Base-by-base conservation (phyloP, 2,113 vertebrate species). In the Ptychochromis oligacanthus region DNA sequence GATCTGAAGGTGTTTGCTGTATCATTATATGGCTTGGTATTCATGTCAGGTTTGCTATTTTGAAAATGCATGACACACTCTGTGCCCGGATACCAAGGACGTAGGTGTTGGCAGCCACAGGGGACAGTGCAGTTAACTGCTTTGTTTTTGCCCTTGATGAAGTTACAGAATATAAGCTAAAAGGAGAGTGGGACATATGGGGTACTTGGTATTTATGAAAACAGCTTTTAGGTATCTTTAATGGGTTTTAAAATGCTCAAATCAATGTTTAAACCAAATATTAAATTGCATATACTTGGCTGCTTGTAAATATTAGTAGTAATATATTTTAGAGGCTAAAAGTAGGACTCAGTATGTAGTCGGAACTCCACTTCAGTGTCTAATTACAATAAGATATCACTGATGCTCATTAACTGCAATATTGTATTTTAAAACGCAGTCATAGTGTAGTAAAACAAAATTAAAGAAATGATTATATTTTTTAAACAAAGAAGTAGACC, bases 41-140 rank as follows among this genome's bases (percentile, higher is more conserved):
- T 94, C 92, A 89, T 83, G 84, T 91, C 92, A 92, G 90, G 89
- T 62, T 80, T 82, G 79, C 82, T 81, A 81, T 91, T 90, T 94
- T 91, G 90, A 88, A 92, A 94, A 94, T 91, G 85, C 93, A 93
- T 26, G 87, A 88, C 89, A 89, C 92, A 90, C 70, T 75, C 80
- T 80, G 84, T 20, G 82, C 87, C 87, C 34, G 38, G 84, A 88
- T 55, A 90, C 72, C 91, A 93, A 93, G 92, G 92, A 89, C 93
- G 77, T 83, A 87, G 88, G 90, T 89, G 90, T 85, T 84, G 89
- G 85, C 92, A 88, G 89, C 87, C 91, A 88, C 88, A 67, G 84
- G 92, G 90, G 92, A 94, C 90, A 61, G 77, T 78, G 85, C 86
- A 52, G 91, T 87, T 92, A 91, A 85, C 77, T 70, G 88, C 90